Percentiles rank a stretch among this genome's conserved stretches.
These are phyloP conservation scores for Stegodyphus dumicola DNA, from an alignment of 1,140 invertebrate genomes.

Conservation along the genomic window DNA sequence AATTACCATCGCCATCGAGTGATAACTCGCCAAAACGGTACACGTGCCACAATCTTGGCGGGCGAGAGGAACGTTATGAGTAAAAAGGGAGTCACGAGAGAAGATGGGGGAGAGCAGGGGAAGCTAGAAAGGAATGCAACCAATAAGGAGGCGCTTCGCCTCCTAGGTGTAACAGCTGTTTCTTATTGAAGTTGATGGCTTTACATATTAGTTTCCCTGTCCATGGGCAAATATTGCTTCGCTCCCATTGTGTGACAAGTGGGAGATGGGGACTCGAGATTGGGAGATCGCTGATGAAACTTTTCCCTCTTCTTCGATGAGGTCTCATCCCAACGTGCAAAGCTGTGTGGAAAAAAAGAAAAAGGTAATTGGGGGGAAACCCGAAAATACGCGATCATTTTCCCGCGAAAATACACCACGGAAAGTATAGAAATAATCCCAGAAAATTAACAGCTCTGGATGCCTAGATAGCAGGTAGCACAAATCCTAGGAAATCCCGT, in stretches of 20 bases:
- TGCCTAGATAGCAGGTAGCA: too few relatives aligned
- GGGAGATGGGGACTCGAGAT: slow-evolving; percentile 18
- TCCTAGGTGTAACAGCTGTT: slow-evolving; percentile 58
- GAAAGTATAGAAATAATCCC: too few relatives aligned
- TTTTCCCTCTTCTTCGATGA: slow-evolving; percentile 15
- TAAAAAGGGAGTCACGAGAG: slow-evolving; percentile 38
- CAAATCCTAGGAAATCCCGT: too few relatives aligned
- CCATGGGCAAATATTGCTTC: slow-evolving; percentile 59
- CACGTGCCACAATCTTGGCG: background rate
- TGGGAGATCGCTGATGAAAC: slow-evolving; percentile 55
- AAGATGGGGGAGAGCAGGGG: background rate
- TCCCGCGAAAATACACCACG: too few relatives aligned
- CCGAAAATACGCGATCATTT: too few relatives aligned
- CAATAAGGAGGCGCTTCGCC: slow-evolving; percentile 50
- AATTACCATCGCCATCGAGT: too few relatives aligned
- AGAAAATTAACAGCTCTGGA: too few relatives aligned
- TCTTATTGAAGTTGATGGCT: slow-evolving; percentile 62
- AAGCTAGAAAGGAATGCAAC: slow-evolving; percentile 39
- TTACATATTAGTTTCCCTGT: slow-evolving; percentile 61
- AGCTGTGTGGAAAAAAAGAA: too few relatives aligned
- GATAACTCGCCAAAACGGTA: background rate
- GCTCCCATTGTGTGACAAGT: slow-evolving; percentile 59
- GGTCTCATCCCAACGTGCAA: too few relatives aligned
- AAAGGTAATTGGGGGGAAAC: too few relatives aligned
- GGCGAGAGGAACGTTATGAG: slow-evolving; percentile 42